Base-by-base conservation (phyloP, 2,113 vertebrate genomes). In the Anser brachyrhynchus region DNA sequence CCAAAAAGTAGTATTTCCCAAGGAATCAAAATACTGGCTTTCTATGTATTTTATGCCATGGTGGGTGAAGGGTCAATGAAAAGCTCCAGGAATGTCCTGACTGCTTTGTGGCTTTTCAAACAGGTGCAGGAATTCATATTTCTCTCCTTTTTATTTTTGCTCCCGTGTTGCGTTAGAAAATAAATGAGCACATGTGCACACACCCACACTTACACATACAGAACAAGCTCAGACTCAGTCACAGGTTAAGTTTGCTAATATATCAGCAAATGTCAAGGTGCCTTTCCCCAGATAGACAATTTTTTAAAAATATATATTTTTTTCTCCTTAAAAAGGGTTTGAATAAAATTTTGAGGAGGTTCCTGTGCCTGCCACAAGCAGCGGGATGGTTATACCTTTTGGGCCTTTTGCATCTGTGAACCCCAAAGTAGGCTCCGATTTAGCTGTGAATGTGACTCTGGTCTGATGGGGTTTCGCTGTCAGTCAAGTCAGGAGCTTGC, bases 401-500 rank as follows among this genome's bases (percentile, higher is more conserved):
- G 33, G 71, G 37, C 3, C 13, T 59, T 83, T 74, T 83, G 54
- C 31, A 20, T 20, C 61, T 81, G 31, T 76, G 73, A 72, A 70
- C 39, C 79, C 43, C 54, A 49, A 33, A 91, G 46, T 49, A 84
- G 43, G 23, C 21, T 90, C 43, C 87, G 51, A 44, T 74, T 89
- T 90, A 92, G 49, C 71, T 82, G 65, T 76, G 85, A 93, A 78
- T 87, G 85, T 87, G 80, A 83, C 89, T 70, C 79, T 85, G 95
- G 84, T 89, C 91, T 82, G 51, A 90, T 55, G 31, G 20, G 76
- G 10, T 51, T 87, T 73, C 65, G 61, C 76, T 93, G 89, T 94
- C 91, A 94, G 62, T 92, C 93, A 92, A 94, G 62, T 92, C 93
- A 92, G 73, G 69, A 82, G 82, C 66, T 96, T 86, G 79, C 82